Base-by-base conservation (phyloP, 64 coral and sea anemone genomes). In the Actinia equina region DNA sequence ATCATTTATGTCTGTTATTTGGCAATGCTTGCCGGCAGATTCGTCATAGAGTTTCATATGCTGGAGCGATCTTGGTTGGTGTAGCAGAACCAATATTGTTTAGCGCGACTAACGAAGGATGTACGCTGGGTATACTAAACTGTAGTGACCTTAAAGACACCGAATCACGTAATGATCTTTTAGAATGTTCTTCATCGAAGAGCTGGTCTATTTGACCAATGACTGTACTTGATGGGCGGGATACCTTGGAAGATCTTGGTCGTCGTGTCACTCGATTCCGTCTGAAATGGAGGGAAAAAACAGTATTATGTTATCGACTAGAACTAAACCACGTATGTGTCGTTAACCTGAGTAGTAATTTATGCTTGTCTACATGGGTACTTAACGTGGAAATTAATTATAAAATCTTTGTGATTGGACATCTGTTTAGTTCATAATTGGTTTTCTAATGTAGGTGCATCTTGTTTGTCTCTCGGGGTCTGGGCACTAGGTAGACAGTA, bases 121-220 rank as follows among this genome's bases (percentile, higher is more conserved):
- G 83, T 85, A 85, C 83, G 25, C 83, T 85, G 19, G 83, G 83
- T 60, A 85, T 85, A 45, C 59, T 85, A 44, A 85, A 85, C 55
- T 85, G 83, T 18, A 85, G 23, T 7, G 83, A 85, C 43, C 55
- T 58, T 41, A 85, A 63, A 20, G 83, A 85, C 20, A 85, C 83
- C 52, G 83, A 85, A 25, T 85, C 83, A 42, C 83, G 20, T 19
- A 85, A 81, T 52, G 42, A 43, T 26, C 53, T 85, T 58, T 85
- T 42, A 3, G 83, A 51, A 82, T 82, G 22, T 3, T 85, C 83
- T 42, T 85, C 83, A 63, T 85, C 83, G 41, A 85, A 85, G 4
- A 85, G 52, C 16, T 85, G 49, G 20, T 85, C 83, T 42, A 85
- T 85, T 27, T 85, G 83, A 62, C 83, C 83, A 19, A 85, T 60